Conservation (phyloP, 2,113 vertebrate species). For the Perccottus glenii region DNA sequence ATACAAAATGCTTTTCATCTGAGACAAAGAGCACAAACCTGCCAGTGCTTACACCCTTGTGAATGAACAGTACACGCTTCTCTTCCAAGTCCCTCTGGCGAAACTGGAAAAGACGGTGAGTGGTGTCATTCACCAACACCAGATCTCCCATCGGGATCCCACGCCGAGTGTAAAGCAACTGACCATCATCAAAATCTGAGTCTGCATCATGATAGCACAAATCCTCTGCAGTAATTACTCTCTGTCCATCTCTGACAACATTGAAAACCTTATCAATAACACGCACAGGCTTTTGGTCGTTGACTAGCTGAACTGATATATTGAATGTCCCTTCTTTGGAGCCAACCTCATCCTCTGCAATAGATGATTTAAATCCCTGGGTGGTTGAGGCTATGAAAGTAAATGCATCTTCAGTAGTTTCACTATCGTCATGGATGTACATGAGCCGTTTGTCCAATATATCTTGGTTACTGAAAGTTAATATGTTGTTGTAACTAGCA, state of each 20-base stretch:
- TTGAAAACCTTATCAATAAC: slow-evolving; percentile 86
- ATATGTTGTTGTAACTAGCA: slow-evolving; percentile 76
- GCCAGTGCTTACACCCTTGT: slow-evolving; percentile 80
- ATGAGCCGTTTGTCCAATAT: slow-evolving; percentile 81
- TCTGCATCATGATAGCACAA: slow-evolving; percentile 87
- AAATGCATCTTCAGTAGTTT: slow-evolving; percentile 84
- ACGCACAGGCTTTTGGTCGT: slow-evolving; percentile 88
- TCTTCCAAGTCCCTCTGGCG: slow-evolving; percentile 84
- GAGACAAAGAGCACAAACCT: slow-evolving; percentile 90
- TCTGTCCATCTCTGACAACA: slow-evolving; percentile 82
- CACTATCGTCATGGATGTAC: slow-evolving; percentile 89
- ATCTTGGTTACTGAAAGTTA: slow-evolving; percentile 83
- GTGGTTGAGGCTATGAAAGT: slow-evolving; percentile 77
- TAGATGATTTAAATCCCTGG: slow-evolving; percentile 52
- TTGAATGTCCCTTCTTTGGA: slow-evolving; percentile 81
- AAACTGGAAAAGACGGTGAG: slow-evolving; percentile 86
- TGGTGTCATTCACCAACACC: slow-evolving; percentile 81
- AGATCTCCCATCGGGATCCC: slow-evolving; percentile 90
- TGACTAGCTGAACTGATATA: slow-evolving; percentile 85
- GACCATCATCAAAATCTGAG: slow-evolving; percentile 85
- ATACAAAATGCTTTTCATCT: slow-evolving; percentile 86
- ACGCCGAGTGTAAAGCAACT: slow-evolving; percentile 84
- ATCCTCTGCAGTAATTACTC: slow-evolving; percentile 84
- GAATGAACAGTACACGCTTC: slow-evolving; percentile 84
- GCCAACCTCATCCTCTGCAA: slow-evolving; percentile 58